Base-by-base conservation (phyloP, 2,888 invertebrate species). In the Mactromeris polynyma region DNA sequence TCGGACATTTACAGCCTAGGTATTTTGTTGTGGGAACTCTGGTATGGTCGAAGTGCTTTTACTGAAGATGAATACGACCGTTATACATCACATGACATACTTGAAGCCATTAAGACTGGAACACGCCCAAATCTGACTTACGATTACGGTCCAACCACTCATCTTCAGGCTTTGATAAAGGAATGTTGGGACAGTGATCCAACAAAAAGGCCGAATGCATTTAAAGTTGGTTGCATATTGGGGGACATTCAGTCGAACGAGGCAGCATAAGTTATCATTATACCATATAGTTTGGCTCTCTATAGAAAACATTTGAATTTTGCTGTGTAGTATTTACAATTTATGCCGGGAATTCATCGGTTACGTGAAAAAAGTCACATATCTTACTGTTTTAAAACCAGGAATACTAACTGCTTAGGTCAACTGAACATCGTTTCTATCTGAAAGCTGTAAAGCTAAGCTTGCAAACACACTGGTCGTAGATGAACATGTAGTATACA, bases 1-100 rank as follows among this genome's bases (percentile, higher is more conserved):
- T 94, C 94, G 4, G 96, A 96, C 81, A 94, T 95, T 0, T 96
- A 94, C 92, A 93, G 94, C 78, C 86, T 95, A 19, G 93, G 91
- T n/a, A 92, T 95, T 26, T 90, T 95, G 21, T 83, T 95, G 51
- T 96, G 95, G 95, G 96, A 96, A 87, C 88, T 95, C 80, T 96
- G 96, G 96, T 95, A 95, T 85, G 95, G 95, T 1, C 85, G 89
- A 38, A 90, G 92, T 84, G 94, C 93, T 0, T 93, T 89, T 42
- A 81, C 89, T 0, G 89, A 88, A 17, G 21, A 73, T 0, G 85
- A 82, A 33, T 89, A 80, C 73, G 19, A 17, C 26, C 11, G 33
- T 26, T n/a, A 51, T 19, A 33, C 58, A 9, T 31, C 40, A 1
- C 31, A 38, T 11, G 42, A 85, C 17, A 77, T 89, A 0, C 33